Percentiles rank a stretch among this genome's conserved stretches.
phyloP scores from a whole-genome alignment of 2,797 vertebrate genomes.

The Carcharodon carcharias region DNA sequence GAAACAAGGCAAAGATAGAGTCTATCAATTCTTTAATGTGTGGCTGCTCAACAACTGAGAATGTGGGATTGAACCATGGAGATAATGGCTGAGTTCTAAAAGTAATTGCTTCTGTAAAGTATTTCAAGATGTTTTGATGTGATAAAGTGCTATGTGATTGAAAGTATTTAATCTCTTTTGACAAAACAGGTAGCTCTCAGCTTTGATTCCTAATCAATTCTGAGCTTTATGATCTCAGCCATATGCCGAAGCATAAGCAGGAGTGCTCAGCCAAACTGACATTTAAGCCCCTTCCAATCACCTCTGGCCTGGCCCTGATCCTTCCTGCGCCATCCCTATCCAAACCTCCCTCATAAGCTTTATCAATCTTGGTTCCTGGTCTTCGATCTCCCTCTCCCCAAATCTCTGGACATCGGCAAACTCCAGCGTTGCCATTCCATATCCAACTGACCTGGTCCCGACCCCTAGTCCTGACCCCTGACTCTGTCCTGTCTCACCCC shows the following conservation, averaged over 20 bases:
- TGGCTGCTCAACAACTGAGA: neutral
- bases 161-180: neutral
- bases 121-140: neutral
- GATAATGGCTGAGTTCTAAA: neutral
- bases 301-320: too few relatives aligned
- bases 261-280: too few relatives aligned
- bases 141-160: neutral
- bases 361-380: too few relatives aligned
- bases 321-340: too few relatives aligned
- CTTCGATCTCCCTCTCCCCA: too few relatives aligned
- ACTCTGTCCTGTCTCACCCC: too few relatives aligned
- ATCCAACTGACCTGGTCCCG: too few relatives aligned
- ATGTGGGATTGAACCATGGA: neutral
- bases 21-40: neutral
- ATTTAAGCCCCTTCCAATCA: too few relatives aligned
- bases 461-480: too few relatives aligned
- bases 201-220: neutral
- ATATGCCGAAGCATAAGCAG: neutral
- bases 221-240: neutral
- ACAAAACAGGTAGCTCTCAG: neutral
- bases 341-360: too few relatives aligned
- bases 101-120: neutral
- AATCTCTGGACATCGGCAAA: too few relatives aligned
- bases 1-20: neutral
- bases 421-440: too few relatives aligned